phyloP scores from a whole-genome alignment of 2,113 vertebrate genomes.

The Lota lota region DNA sequence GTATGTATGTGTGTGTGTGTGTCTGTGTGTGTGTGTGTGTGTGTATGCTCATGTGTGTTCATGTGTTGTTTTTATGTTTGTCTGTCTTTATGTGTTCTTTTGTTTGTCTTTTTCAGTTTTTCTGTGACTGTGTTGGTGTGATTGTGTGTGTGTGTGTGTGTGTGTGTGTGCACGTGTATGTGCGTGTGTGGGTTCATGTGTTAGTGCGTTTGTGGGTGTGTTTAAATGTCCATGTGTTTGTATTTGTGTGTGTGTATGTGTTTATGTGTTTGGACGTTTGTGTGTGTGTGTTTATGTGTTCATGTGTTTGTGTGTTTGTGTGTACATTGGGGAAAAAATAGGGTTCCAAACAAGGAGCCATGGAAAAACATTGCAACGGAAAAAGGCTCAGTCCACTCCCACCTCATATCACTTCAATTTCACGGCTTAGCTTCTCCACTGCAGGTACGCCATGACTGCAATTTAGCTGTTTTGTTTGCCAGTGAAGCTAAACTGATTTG shows the following conservation, averaged over 20 bases:
- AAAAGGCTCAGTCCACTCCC: conserved; percentile 21
- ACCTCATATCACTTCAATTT: conserved; percentile 48
- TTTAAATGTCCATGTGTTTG: not conserved
- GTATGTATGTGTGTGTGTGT: too few relatives aligned
- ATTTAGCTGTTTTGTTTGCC: conserved; percentile 10
- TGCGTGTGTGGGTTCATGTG: too few relatives aligned
- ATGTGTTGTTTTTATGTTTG: too few relatives aligned
- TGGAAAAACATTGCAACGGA: conserved; percentile 52
- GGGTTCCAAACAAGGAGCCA: conserved; percentile 12
- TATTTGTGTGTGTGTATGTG: not conserved
- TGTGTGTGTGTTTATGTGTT: conserved; percentile 31
- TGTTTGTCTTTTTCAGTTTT: too few relatives aligned
- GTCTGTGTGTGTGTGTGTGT: too few relatives aligned
- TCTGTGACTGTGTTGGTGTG: too few relatives aligned
- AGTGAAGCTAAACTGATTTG: conserved; percentile 15
- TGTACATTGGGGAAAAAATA: conserved; percentile 11
- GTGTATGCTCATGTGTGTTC: too few relatives aligned
- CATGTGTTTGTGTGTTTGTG: conserved; percentile 7
- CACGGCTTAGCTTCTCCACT: conserved; percentile 17
- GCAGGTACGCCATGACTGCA: conserved; percentile 33
- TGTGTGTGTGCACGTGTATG: too few relatives aligned
- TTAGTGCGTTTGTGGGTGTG: too few relatives aligned
- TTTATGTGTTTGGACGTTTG: not conserved
- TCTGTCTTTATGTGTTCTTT: too few relatives aligned
- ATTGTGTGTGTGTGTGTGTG: too few relatives aligned